Conservation (phyloP, 2,888 invertebrate species). For the Lasioglossum morio region DNA sequence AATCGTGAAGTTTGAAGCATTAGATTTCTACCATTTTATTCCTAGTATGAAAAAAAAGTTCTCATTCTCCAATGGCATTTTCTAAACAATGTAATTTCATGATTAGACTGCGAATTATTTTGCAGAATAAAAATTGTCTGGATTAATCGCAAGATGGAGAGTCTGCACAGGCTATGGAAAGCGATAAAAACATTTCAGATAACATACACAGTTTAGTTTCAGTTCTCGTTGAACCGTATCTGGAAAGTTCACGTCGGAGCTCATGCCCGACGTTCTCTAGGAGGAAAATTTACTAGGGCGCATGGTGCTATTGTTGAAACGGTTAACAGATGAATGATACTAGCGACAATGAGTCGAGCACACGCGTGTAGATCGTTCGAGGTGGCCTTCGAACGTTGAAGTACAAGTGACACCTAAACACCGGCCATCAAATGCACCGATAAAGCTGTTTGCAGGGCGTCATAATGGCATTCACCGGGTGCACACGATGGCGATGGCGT, state of each 20-base stretch:
- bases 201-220: neutral
- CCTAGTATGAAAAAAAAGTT: no score
- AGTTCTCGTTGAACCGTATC: neutral
- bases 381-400: neutral
- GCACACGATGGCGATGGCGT: conserved; percentile 19
- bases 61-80: no score
- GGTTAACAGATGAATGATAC: conserved; percentile 7
- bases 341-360: neutral
- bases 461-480: conserved; percentile 56
- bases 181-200: no score
- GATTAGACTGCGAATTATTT: no score
- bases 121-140: no score
- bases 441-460: conserved; percentile 41
- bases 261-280: neutral
- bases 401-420: conserved; percentile 15
- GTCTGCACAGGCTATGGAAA: no score
- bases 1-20: neutral
- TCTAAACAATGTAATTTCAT: no score
- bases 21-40: neutral
- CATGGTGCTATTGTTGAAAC: neutral
- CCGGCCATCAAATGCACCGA: conserved; percentile 37
- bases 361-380: neutral
- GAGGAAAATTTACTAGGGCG: neutral
- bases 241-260: neutral
- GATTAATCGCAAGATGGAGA: no score